These are phyloP conservation scores for Gari tellinella DNA, from an alignment of 2,888 invertebrate species.

Conservation along the genomic window DNA sequence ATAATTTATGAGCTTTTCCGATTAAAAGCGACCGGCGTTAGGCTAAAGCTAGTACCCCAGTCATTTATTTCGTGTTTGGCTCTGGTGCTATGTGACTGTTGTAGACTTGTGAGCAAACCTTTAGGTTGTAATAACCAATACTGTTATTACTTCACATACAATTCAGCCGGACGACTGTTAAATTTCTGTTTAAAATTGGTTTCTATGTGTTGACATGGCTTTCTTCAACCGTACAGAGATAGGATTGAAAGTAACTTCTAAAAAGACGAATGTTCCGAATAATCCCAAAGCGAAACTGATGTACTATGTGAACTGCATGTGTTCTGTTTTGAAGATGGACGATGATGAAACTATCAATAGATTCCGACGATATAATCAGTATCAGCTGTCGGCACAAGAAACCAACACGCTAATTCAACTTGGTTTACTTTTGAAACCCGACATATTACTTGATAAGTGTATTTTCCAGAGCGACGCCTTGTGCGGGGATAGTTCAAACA, in stretches of 20 bases:
- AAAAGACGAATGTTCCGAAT: conserved; percentile 22
- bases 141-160: too few relatives aligned
- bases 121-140: too few relatives aligned
- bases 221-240: conserved; percentile 29
- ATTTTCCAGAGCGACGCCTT: conserved; percentile 51
- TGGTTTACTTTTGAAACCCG: conserved; percentile 43
- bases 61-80: too few relatives aligned
- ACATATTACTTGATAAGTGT: conserved; percentile 39
- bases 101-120: too few relatives aligned
- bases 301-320: conserved; percentile 55
- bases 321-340: conserved; percentile 39
- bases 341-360: conserved; percentile 38
- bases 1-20: too few relatives aligned
- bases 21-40: too few relatives aligned
- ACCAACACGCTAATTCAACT: conserved; percentile 39
- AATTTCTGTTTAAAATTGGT: too few relatives aligned
- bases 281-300: conserved; percentile 47
- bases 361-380: conserved; percentile 33
- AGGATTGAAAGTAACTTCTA: conserved; percentile 27
- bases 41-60: too few relatives aligned
- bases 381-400: conserved; percentile 27
- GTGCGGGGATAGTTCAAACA: conserved; percentile 36
- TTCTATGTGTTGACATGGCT: too few relatives aligned
- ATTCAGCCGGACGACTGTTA: too few relatives aligned
- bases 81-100: too few relatives aligned